Conservation (phyloP, 2,888 invertebrate genomes). For the Yponomeuta plumbellus region DNA sequence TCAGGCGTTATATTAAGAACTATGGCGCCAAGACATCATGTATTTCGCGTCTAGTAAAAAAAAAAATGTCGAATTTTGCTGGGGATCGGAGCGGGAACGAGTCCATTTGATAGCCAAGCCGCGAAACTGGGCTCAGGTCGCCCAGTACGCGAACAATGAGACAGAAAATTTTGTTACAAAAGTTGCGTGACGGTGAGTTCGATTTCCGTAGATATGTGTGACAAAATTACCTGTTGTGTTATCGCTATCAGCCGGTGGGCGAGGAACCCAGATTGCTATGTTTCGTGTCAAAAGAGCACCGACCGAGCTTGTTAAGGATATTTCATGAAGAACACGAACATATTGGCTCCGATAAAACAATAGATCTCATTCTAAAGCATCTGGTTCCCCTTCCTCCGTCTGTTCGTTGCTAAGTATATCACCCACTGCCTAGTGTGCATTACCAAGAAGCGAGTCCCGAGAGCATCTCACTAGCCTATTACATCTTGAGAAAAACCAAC, state of each 20-base stretch:
- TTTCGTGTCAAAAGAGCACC: constrained; percentile 25
- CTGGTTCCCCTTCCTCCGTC: constrained; percentile 13
- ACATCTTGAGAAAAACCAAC: constrained; percentile 13
- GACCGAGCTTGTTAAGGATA: constrained; percentile 26
- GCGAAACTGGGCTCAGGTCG: constrained; percentile 16
- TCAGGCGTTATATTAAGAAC: constrained; percentile 12
- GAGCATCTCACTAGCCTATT: constrained; percentile 16
- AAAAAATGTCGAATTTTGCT: constrained; percentile 19
- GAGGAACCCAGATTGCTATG: constrained; percentile 15
- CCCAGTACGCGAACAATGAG: constrained; percentile 17
- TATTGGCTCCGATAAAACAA: constrained; percentile 25
- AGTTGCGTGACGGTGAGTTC: constrained; percentile 12
- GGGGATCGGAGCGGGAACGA: constrained; percentile 14
- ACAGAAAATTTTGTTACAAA: constrained; percentile 5
- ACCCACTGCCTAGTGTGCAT: constrained; percentile 22
- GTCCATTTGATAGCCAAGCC: constrained; percentile 5
- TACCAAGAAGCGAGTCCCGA: constrained; percentile 6
- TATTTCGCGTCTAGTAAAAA: constrained; percentile 22
- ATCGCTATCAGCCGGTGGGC: constrained; percentile 15
- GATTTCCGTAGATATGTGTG: constrained; percentile 15
- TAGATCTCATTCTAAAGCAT: constrained; percentile 22
- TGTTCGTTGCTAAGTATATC: constrained; percentile 24
- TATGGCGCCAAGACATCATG: constrained; percentile 10
- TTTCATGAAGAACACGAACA: constrained; percentile 30
- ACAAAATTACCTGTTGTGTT: constrained; percentile 18